Conservation (phyloP, 2,797 vertebrate genomes). For the Chelonia mydas region DNA sequence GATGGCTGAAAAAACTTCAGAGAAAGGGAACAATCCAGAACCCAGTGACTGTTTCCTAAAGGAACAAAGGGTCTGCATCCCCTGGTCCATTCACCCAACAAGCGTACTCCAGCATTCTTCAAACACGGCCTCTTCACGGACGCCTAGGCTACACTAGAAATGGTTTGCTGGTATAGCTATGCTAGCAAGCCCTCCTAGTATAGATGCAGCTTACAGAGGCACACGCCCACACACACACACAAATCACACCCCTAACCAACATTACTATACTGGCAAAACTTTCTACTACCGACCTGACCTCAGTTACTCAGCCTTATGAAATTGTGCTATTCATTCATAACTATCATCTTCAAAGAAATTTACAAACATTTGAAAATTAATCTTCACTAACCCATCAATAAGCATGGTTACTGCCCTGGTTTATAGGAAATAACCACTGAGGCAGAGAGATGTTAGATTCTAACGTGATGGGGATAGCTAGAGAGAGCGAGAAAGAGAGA, state of each 20-base stretch:
- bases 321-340: background rate
- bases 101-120: conserved; percentile 16
- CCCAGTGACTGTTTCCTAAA: background rate
- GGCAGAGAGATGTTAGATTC: background rate
- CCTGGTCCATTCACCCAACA: background rate
- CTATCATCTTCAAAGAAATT: background rate
- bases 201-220: background rate
- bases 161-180: background rate
- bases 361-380: background rate
- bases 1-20: conserved; percentile 31
- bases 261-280: background rate
- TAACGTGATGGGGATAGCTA: background rate
- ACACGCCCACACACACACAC: background rate
- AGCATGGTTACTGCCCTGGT: background rate
- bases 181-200: background rate
- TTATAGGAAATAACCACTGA: background rate
- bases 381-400: background rate
- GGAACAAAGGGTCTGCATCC: background rate
- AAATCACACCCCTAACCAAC: background rate
- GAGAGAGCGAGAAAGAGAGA: no score
- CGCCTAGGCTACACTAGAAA: background rate
- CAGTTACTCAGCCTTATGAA: background rate
- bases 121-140: background rate
- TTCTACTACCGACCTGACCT: background rate
- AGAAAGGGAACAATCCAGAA: background rate